A percentile compares a stretch with the other conserved stretches of the same genome.
phyloP scores from a whole-genome alignment of 2,797 vertebrate genomes.

The Malacoraja senta region DNA sequence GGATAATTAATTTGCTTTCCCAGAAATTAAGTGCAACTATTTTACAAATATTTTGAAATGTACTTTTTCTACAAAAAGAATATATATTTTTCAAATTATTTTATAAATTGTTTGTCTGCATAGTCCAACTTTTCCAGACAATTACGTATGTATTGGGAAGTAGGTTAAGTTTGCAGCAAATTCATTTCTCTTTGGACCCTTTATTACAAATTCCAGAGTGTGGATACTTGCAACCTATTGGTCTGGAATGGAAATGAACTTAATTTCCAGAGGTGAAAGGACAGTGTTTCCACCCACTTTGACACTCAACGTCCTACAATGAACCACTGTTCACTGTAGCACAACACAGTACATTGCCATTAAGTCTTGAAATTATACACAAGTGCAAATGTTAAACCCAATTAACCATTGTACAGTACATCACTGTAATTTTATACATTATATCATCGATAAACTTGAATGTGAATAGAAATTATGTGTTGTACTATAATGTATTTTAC shows the following conservation, averaged over 20 bases:
- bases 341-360: constrained; percentile 10
- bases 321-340: not conserved
- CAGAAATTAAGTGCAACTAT: not conserved
- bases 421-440: not conserved
- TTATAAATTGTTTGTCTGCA: not conserved
- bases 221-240: constrained; percentile 12
- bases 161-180: not conserved
- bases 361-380: constrained; percentile 4
- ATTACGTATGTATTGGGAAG: not conserved
- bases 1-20: not conserved
- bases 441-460: not conserved
- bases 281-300: constrained; percentile 17
- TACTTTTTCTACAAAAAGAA: not conserved
- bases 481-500: not conserved
- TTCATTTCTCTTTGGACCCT: not conserved
- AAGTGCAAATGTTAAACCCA: not conserved
- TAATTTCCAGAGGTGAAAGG: constrained; percentile 31
- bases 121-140: constrained; percentile 5
- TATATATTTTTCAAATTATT: not conserved
- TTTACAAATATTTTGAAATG: not conserved
- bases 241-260: constrained; percentile 32
- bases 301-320: not conserved
- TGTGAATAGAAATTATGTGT: constrained; percentile 11
- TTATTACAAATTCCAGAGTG: constrained; percentile 1
- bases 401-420: not conserved